Conservation (phyloP, 2,888 invertebrate genomes). For the Microplitis deprimator region DNA sequence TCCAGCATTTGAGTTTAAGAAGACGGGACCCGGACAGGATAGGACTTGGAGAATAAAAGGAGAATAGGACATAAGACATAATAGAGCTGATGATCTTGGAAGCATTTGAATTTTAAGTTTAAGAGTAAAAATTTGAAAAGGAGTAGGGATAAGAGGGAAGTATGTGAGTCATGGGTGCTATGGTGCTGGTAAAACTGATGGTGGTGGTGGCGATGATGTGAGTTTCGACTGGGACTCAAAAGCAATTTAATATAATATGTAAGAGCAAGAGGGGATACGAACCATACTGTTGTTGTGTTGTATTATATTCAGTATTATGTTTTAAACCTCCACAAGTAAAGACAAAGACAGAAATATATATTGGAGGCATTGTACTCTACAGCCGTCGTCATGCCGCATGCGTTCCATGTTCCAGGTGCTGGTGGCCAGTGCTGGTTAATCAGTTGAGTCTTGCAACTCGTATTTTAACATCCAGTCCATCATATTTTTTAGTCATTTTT, state of each 20-base stretch:
- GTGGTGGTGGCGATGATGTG: background rate
- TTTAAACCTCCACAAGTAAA: slow-evolving; percentile 43
- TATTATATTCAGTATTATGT: slow-evolving; percentile 1
- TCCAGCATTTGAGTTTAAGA: no score
- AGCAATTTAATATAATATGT: slow-evolving; percentile 7
- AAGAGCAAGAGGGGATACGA: slow-evolving; percentile 7
- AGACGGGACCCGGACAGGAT: no score
- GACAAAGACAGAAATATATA: slow-evolving; percentile 27
- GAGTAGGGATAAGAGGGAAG: background rate
- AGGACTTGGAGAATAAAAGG: no score
- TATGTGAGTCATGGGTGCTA: background rate
- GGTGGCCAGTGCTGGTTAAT: slow-evolving; percentile 52
- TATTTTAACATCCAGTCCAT: background rate
- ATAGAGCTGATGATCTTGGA: no score
- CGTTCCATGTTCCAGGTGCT: slow-evolving; percentile 62
- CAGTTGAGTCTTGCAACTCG: slow-evolving; percentile 50
- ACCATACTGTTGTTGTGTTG: background rate
- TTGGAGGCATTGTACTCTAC: slow-evolving; percentile 62
- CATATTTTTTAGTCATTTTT: no score
- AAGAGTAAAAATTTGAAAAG: no score
- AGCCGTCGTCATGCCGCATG: slow-evolving; percentile 56
- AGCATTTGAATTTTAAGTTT: no score
- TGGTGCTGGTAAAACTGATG: background rate
- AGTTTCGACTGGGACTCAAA: background rate
- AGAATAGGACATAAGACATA: no score